Evolutionary conservation across 2,888 invertebrate species (phyloP).

Genomic region (Pimpla rufipes): DNA sequence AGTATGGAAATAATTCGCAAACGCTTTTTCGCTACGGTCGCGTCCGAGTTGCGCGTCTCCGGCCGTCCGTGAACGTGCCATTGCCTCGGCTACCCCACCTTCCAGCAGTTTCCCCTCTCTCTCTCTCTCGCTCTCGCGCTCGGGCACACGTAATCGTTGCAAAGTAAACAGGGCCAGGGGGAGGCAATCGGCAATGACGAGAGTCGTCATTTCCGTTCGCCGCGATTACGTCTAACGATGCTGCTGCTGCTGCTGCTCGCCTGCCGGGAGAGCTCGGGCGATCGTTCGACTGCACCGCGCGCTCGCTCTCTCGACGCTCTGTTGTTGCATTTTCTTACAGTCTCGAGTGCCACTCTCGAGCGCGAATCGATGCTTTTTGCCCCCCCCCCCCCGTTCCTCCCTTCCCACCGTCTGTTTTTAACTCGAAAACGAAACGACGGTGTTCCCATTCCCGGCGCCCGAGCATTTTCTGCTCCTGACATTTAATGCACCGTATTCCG

Average conservation of each 20-base stretch:
- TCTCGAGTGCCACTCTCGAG: not conserved
- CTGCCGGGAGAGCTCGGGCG: constrained; percentile 11
- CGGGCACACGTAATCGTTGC: constrained; percentile 34
- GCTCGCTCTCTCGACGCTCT: not conserved
- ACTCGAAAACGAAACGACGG: not conserved
- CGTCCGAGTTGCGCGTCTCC: constrained; percentile 18
- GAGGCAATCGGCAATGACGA: constrained; percentile 38
- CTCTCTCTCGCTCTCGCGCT: not conserved
- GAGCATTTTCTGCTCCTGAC: not conserved
- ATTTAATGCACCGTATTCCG: too few relatives aligned
- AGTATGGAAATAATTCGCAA: constrained; percentile 43
- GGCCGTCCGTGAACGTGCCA: constrained; percentile 46
- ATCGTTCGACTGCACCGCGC: constrained; percentile 9
- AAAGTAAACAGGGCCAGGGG: constrained; percentile 31
- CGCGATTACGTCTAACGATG: constrained; percentile 49
- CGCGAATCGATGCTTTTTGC: not conserved
- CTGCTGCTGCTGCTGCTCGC: too few relatives aligned
- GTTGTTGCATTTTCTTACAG: constrained; percentile 34
- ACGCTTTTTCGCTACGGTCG: constrained; percentile 30
- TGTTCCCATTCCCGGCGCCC: not conserved
- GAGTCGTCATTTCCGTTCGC: constrained; percentile 54
- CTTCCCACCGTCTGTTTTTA: not conserved
- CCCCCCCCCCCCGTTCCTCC: too few relatives aligned
- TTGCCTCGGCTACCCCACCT: constrained; percentile 5
- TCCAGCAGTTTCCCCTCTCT: not conserved